Evolutionary conservation across 1,140 invertebrate genomes (phyloP), one percentile per base, ranked within the genome.

Genomic region (Galleria mellonella): DNA sequence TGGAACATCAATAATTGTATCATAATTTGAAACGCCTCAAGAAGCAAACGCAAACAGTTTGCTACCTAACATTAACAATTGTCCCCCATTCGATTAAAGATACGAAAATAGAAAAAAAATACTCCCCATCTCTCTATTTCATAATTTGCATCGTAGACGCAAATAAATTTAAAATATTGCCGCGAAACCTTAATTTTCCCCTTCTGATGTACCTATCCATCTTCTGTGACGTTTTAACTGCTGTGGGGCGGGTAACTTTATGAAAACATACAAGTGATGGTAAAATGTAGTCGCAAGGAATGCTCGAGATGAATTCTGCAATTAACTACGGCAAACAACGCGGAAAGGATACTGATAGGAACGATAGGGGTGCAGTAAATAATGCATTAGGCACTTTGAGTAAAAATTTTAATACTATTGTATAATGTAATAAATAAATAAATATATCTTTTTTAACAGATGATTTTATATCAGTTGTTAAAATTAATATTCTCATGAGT

Each of bases 81-180:
- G 47, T 67, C 70, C 72, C 73, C 63, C 63, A 70, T 73, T 75
- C 69, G 72, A 77, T 73, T 75, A 73, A 54, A 58, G 53, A 52
- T 47, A 61, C 51, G 52, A 50, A 65, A 71, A 72, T 68, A 66
- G 66, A 65, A 66, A 62, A 56, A 54, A 52, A 54, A 54, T 42
- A 43, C 48, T 52, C 61, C 62, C 68, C 70, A 62, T 69, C 72
- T 77, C 72, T 77, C 73, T 73, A 76, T 83, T 79, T 77, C 75
- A 71, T 76, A 83, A 83, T 77, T 83, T 83, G 76, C 78, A 83
- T 83, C 56, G 73, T 63, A 75, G 71, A 73, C 61, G 74, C 66
- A 81, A 83, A 83, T 81, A 78, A 78, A 83, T 81, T 77, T 83
- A 78, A 81, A 83, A 81, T 83, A 83, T 81, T 72, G 68, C 74